A percentile compares a stretch with the other conserved stretches of the same genome.
Conservation (phyloP, 2,113 vertebrate species). For the Desmodus rotundus region DNA sequence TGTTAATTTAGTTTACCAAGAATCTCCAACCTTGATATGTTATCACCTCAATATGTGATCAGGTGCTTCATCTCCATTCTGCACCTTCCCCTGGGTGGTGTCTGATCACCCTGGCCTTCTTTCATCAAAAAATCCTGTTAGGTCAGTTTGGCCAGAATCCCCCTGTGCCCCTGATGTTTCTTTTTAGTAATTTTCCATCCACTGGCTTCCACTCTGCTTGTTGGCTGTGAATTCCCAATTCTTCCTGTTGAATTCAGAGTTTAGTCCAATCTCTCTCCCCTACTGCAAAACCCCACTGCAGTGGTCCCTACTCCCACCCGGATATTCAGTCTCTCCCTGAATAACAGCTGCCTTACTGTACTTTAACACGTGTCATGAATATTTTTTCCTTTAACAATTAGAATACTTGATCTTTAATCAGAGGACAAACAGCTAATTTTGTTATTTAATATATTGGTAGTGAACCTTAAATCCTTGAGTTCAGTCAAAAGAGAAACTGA, state of each 20-base stretch:
- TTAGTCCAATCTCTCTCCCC: not conserved
- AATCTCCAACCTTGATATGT: not conserved
- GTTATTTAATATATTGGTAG: not conserved
- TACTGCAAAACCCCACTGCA: not conserved
- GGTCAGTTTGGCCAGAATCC: not conserved
- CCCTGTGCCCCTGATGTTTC: not conserved
- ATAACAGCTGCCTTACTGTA: not conserved
- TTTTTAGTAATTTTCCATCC: not conserved
- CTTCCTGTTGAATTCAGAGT: not conserved
- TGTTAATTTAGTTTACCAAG: not conserved
- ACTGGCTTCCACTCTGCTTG: not conserved
- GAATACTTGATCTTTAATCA: not conserved
- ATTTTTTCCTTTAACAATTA: not conserved
- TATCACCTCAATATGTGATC: not conserved
- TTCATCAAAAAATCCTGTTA: not conserved
- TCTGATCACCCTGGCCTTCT: not conserved
- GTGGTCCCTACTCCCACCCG: not conserved
- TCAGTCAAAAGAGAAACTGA: not conserved
- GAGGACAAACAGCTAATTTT: not conserved
- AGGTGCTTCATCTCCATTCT: not conserved
- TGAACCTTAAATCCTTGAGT: not conserved
- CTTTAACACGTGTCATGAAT: not conserved
- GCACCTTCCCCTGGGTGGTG: not conserved
- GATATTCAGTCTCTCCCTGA: not conserved
- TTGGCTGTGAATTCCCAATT: not conserved